Conservation (phyloP, 2,797 vertebrate species). For the Enteromius radiatus region DNA sequence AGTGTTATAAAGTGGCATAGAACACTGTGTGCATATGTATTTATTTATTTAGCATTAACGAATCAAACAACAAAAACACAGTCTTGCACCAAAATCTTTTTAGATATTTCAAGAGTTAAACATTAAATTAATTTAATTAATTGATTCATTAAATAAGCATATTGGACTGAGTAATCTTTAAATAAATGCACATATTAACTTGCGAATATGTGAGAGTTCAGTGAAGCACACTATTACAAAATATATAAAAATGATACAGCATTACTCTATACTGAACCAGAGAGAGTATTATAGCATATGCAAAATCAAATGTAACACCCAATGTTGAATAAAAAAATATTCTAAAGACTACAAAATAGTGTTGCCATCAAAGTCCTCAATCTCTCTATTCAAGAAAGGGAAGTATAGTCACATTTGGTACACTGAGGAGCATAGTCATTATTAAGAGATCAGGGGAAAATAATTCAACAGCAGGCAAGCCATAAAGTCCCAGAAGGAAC, state of each 20-base stretch:
- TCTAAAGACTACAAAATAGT: background rate
- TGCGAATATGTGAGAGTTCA: background rate
- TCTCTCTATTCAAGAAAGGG: background rate
- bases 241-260: background rate
- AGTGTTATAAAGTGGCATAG: too few species aligned
- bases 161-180: background rate
- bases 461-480: background rate
- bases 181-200: background rate
- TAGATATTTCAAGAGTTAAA: too few species aligned
- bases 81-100: too few species aligned
- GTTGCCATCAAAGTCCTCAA: background rate
- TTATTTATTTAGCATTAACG: too few species aligned
- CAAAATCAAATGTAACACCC: background rate
- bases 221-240: background rate
- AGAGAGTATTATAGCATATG: background rate
- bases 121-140: too few species aligned
- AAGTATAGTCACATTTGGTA: background rate
- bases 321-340: background rate
- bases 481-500: background rate
- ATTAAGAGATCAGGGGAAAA: background rate
- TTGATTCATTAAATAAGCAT: background rate
- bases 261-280: background rate
- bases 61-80: background rate
- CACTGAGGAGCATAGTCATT: background rate
- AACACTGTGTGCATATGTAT: too few species aligned